These are phyloP conservation scores for Clupea harengus DNA, from an alignment of 2,113 vertebrate genomes.

Conservation along the genomic window DNA sequence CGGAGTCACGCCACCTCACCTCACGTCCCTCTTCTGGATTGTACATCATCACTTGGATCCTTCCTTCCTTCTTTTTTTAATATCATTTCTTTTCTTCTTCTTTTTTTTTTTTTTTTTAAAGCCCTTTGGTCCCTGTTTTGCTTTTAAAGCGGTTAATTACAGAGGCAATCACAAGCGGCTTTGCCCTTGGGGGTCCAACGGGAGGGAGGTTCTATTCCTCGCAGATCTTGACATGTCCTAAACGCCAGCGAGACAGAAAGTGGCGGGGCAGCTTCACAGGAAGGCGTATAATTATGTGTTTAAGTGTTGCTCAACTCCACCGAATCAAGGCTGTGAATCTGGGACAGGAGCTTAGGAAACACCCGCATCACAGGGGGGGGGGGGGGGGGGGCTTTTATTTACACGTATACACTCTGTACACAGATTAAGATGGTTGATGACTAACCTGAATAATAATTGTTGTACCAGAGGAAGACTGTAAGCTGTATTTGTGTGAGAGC, in stretches of 20 bases:
- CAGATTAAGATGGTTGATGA: conserved; percentile 3
- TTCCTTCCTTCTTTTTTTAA: background rate
- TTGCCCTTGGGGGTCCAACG: conserved; percentile 42
- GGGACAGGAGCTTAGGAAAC: background rate
- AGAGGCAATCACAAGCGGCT: conserved; percentile 58
- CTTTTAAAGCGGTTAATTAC: conserved; percentile 70
- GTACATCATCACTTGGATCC: conserved; percentile 18
- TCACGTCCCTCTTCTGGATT: background rate
- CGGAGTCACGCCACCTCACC: background rate
- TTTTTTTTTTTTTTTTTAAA: background rate
- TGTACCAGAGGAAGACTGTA: background rate
- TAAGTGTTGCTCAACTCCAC: conserved; percentile 30
- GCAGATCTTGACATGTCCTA: conserved; percentile 63
- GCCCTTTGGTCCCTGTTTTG: conserved; percentile 49
- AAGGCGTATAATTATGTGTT: conserved; percentile 29
- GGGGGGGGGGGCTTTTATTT: background rate
- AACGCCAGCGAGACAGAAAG: conserved; percentile 35
- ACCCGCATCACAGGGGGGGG: background rate
- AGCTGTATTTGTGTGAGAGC: background rate
- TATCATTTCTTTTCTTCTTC: background rate
- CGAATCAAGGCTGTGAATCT: background rate
- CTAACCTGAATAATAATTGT: background rate
- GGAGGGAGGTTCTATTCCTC: conserved; percentile 47
- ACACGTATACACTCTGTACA: background rate
- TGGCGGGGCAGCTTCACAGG: conserved; percentile 39